phyloP scores from a whole-genome alignment of 1,140 invertebrate species.

The Argopecten irradians region DNA sequence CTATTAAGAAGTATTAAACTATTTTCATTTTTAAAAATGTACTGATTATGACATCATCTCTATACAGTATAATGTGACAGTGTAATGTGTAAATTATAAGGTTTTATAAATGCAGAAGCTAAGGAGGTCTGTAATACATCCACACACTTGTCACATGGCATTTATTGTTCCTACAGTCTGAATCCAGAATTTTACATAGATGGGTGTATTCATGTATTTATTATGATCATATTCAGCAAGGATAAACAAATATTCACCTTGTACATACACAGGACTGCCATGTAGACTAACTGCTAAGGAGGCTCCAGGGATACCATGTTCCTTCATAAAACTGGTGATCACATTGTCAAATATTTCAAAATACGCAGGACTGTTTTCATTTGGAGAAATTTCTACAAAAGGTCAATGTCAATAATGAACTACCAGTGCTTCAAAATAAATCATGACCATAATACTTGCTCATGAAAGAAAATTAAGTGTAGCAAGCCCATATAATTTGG shows the following conservation, averaged over 20 bases:
- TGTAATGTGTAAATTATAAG: too few relatives aligned
- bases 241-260: constrained; percentile 45
- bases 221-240: not conserved
- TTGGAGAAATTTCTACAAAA: constrained; percentile 12
- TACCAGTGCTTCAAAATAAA: too few relatives aligned
- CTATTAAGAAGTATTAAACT: too few relatives aligned
- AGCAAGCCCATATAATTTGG: too few relatives aligned
- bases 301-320: constrained; percentile 61
- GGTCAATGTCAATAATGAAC: not conserved
- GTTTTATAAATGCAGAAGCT: too few relatives aligned
- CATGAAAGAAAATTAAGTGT: too few relatives aligned
- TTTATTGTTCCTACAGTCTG: not conserved
- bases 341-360: constrained; percentile 46
- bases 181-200: constrained; percentile 13
- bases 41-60: too few relatives aligned
- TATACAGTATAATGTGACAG: too few relatives aligned
- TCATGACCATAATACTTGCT: too few relatives aligned
- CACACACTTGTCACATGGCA: constrained; percentile 5
- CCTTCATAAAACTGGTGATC: constrained; percentile 61
- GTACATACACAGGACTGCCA: constrained; percentile 47
- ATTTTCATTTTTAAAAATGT: too few relatives aligned
- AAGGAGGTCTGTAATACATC: not conserved
- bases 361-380: constrained; percentile 26
- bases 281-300: constrained; percentile 53
- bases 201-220: too few relatives aligned